Conservation (phyloP, 2,888 invertebrate genomes). For the Uropetala carovei region DNA sequence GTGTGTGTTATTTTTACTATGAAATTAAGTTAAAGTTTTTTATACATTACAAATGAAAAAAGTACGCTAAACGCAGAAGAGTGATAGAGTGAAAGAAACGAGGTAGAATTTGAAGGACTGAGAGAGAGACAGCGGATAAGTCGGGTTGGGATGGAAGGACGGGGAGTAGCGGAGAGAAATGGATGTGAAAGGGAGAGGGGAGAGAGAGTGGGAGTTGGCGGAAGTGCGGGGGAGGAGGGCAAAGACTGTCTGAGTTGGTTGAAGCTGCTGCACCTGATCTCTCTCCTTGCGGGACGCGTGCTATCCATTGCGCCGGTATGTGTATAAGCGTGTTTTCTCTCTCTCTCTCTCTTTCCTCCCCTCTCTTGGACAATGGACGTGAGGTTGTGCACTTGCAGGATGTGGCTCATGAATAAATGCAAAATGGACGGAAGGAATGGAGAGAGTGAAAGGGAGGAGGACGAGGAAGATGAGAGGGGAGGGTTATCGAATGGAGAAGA, state of each 20-base stretch:
- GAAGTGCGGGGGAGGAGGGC: background rate
- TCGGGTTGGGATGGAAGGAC: background rate
- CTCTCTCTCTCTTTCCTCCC: too few species aligned
- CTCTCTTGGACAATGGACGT: background rate
- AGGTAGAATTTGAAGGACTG: background rate
- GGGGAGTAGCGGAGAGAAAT: background rate
- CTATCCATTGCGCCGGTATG: background rate
- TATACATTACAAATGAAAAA: too few species aligned
- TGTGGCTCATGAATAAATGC: constrained; percentile 11
- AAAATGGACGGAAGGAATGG: background rate
- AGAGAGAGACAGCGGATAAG: background rate
- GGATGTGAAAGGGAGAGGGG: background rate
- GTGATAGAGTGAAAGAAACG: background rate
- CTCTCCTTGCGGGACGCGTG: background rate
- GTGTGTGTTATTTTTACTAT: too few species aligned
- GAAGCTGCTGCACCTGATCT: constrained; percentile 13
- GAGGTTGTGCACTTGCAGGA: background rate
- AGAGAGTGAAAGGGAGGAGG: too few species aligned
- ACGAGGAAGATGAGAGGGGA: too few species aligned
- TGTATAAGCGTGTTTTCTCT: too few species aligned
- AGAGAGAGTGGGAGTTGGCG: background rate
- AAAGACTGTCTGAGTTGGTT: background rate
- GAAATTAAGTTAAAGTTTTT: too few species aligned
- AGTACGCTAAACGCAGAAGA: background rate
- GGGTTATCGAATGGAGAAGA: too few species aligned